These are phyloP conservation scores for Yponomeuta malinellus DNA, from an alignment of 2,888 invertebrate genomes.

Conservation along the genomic window DNA sequence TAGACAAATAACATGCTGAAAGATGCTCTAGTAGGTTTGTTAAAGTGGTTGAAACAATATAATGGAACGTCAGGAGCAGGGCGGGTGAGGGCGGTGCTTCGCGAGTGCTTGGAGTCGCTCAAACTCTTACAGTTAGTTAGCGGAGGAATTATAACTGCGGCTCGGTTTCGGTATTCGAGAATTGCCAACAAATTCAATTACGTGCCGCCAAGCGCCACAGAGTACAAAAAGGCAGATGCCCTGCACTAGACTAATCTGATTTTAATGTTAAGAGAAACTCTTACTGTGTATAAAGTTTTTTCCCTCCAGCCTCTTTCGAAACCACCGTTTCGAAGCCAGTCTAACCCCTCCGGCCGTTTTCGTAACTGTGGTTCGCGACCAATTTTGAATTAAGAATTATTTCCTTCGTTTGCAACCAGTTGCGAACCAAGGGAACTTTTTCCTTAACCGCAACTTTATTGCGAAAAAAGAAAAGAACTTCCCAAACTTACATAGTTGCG, in stretches of 20 bases:
- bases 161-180: neutral
- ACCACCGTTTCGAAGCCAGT: too few relatives aligned
- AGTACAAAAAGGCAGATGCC: neutral
- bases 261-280: too few relatives aligned
- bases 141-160: neutral
- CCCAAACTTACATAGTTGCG: too few relatives aligned
- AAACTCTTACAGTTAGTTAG: conserved; percentile 1
- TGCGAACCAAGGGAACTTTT: too few relatives aligned
- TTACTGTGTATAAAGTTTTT: too few relatives aligned
- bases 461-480: too few relatives aligned
- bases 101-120: neutral
- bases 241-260: neutral
- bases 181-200: neutral
- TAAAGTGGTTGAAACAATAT: neutral
- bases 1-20: neutral
- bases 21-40: neutral
- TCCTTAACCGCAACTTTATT: too few relatives aligned
- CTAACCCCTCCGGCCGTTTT: too few relatives aligned
- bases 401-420: too few relatives aligned
- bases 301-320: too few relatives aligned
- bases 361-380: too few relatives aligned
- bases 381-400: too few relatives aligned
- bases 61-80: neutral
- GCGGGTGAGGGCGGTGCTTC: neutral
- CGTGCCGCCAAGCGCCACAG: neutral